Percentiles rank a stretch among this genome's conserved stretches.
phyloP scores from a whole-genome alignment of 1,140 invertebrate species.

The Mesaphorura yosii region DNA sequence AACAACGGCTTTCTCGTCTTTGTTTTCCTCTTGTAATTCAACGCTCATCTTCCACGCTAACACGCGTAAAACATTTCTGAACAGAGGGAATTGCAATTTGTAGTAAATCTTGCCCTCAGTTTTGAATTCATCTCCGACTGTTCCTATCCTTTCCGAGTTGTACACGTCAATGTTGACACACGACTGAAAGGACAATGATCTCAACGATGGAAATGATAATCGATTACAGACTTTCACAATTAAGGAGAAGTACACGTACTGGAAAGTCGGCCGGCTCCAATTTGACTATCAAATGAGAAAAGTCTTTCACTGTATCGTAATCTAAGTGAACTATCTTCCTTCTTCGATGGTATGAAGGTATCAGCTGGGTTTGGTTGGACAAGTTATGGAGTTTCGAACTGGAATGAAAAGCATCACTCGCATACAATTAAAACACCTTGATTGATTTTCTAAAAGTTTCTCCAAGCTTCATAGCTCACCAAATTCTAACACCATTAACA shows the following conservation, averaged over 20 bases:
- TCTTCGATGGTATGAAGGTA: slow-evolving; percentile 7
- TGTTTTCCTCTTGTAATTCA: neutral
- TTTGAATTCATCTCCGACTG: neutral
- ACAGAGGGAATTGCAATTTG: slow-evolving; percentile 16
- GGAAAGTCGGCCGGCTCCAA: slow-evolving; percentile 3
- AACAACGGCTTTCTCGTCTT: neutral
- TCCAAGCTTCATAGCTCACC: slow-evolving; percentile 9
- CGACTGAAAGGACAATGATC: slow-evolving; percentile 13
- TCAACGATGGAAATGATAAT: no score
- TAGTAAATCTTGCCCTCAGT: slow-evolving; percentile 10
- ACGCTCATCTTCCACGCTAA: slow-evolving; percentile 15
- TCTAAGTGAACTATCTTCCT: slow-evolving; percentile 19
- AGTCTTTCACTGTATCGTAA: slow-evolving; percentile 2
- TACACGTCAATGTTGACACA: slow-evolving; percentile 19
- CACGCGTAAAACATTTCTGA: slow-evolving; percentile 1
- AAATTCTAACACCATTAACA: slow-evolving; percentile 13
- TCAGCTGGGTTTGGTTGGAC: slow-evolving; percentile 1
- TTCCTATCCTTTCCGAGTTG: neutral
- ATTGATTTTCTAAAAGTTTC: neutral
- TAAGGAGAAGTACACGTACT: no score
- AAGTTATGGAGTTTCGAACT: slow-evolving; percentile 22
- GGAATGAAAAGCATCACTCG: neutral
- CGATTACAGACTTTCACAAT: no score
- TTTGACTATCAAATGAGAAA: slow-evolving; percentile 25
- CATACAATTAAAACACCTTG: neutral